phyloP scores from a whole-genome alignment of 1,140 invertebrate species.

The Hylyphantes graminicola region DNA sequence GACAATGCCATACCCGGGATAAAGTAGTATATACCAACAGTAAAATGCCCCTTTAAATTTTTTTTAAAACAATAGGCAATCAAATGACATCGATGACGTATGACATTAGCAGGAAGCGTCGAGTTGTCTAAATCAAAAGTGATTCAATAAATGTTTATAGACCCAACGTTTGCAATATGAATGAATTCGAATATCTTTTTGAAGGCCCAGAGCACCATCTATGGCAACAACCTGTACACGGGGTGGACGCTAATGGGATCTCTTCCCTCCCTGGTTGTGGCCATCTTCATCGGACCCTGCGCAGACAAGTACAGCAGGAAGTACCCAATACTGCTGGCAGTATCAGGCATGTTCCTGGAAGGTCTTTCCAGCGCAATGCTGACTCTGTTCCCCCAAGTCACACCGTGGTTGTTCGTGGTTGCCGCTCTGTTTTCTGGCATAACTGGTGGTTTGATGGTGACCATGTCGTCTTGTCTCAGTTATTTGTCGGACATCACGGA shows the following conservation, averaged over 20 bases:
- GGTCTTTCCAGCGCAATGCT: not conserved
- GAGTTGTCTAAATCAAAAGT: too few relatives aligned
- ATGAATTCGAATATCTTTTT: too few relatives aligned
- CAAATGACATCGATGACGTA: too few relatives aligned
- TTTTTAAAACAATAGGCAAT: too few relatives aligned
- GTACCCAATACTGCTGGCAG: constrained; percentile 83
- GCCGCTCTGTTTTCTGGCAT: constrained; percentile 10
- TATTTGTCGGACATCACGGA: constrained; percentile 42
- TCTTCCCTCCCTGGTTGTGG: constrained; percentile 67
- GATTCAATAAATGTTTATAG: too few relatives aligned
- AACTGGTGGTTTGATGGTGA: constrained; percentile 37
- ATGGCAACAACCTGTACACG: constrained; percentile 65
- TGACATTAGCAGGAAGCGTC: too few relatives aligned
- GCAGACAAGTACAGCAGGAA: constrained; percentile 81
- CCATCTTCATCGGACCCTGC: constrained; percentile 71
- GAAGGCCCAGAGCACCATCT: not conserved
- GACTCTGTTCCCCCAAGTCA: not conserved
- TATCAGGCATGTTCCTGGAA: constrained; percentile 82
- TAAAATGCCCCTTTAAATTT: too few relatives aligned
- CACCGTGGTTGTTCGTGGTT: constrained; percentile 7
- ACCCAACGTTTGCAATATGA: too few relatives aligned
- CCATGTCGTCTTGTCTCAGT: constrained; percentile 13
- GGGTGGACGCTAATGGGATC: constrained; percentile 60
- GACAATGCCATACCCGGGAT: too few relatives aligned
- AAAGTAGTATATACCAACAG: too few relatives aligned